Percentiles rank a stretch among this genome's conserved stretches.
phyloP scores from a whole-genome alignment of 2,888 invertebrate species.

The Lymantria monacha region DNA sequence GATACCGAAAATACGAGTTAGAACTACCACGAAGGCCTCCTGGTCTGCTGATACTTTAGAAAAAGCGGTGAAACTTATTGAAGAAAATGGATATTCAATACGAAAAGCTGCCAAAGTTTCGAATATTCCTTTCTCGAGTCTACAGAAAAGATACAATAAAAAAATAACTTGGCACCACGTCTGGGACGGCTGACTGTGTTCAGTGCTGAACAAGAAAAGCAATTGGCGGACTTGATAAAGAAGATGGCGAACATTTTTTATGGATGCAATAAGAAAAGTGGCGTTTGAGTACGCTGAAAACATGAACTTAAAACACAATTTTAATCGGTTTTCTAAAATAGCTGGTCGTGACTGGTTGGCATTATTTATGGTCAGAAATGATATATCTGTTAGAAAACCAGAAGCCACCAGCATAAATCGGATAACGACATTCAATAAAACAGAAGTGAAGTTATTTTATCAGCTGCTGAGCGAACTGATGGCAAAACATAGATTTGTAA shows the following conservation, averaged over 20 bases:
- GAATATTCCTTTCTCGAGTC: conserved; percentile 25
- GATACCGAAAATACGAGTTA: conserved; percentile 20
- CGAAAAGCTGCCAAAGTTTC: conserved; percentile 26
- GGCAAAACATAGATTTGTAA: too few species aligned
- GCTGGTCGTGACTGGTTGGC: conserved; percentile 33
- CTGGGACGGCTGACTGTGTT: conserved; percentile 26
- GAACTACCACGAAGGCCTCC: conserved; percentile 6
- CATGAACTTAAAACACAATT: conserved; percentile 24
- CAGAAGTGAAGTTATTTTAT: too few species aligned
- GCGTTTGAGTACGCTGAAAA: conserved; percentile 26
- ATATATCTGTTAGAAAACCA: conserved; percentile 24
- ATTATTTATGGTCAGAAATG: too few species aligned
- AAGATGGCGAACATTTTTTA: conserved; percentile 21
- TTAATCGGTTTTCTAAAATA: conserved; percentile 24
- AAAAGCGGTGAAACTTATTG: conserved; percentile 5
- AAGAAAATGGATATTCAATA: conserved; percentile 20
- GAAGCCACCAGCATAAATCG: conserved; percentile 37
- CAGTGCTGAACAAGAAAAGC: conserved; percentile 24
- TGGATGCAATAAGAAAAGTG: conserved; percentile 22
- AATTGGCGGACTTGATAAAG: conserved; percentile 22
- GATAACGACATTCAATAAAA: conserved; percentile 38
- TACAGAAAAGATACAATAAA: conserved; percentile 26
- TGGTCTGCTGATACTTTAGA: conserved; percentile 17
- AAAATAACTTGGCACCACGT: conserved; percentile 27
- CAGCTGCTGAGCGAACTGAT: too few species aligned